Evolutionary conservation across 1,140 invertebrate genomes (phyloP).

Genomic region (Zaprionus lachaisei): DNA sequence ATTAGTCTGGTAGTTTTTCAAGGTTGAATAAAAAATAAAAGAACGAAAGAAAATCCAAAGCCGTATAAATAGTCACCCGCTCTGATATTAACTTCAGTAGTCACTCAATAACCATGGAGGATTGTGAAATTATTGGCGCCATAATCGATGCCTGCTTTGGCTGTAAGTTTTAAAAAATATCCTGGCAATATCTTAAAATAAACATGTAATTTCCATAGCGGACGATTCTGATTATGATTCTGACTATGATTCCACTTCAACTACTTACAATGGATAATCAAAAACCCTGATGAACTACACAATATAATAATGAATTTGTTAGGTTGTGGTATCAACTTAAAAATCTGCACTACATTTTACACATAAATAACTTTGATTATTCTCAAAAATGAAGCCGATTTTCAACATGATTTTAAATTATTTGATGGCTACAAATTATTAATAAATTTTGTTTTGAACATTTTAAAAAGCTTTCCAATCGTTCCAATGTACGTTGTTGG

Average conservation of each 20-base stretch:
- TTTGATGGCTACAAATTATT: slow-evolving; percentile 25
- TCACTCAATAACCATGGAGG: slow-evolving; percentile 53
- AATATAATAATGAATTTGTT: neutral
- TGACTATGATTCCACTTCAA: slow-evolving; percentile 24
- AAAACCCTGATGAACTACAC: neutral
- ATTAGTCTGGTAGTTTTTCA: slow-evolving; percentile 51
- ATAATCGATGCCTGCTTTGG: slow-evolving; percentile 62
- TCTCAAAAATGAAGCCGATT: neutral
- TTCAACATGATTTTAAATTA: neutral
- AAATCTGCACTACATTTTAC: slow-evolving; percentile 43
- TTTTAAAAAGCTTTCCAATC: slow-evolving; percentile 54
- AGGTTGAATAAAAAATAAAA: slow-evolving; percentile 38
- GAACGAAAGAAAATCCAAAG: neutral
- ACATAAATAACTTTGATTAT: neutral
- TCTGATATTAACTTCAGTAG: slow-evolving; percentile 16
- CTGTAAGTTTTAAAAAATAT: slow-evolving; percentile 51
- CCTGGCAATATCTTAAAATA: neutral
- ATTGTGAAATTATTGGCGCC: slow-evolving; percentile 70
- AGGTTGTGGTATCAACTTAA: slow-evolving; percentile 21
- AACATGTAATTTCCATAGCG: slow-evolving; percentile 17
- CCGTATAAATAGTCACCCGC: slow-evolving; percentile 37
- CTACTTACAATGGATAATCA: slow-evolving; percentile 10
- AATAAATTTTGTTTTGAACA: slow-evolving; percentile 58
- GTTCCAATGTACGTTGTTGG: slow-evolving; percentile 39
- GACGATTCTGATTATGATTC: slow-evolving; percentile 32